Conservation (phyloP, 2,113 vertebrate species). For the Saccopteryx bilineata region DNA sequence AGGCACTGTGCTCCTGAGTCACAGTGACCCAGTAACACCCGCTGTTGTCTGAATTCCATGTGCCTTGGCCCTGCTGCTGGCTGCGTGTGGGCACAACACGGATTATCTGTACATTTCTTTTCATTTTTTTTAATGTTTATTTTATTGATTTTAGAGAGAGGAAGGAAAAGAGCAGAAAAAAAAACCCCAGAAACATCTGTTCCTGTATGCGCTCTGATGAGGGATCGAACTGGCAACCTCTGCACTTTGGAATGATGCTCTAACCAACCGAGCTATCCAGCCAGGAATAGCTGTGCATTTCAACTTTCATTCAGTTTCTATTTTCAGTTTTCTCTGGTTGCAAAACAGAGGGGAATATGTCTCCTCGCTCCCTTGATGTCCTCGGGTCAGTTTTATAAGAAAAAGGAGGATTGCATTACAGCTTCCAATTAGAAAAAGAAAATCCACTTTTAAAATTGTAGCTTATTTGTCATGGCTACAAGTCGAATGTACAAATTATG, state of each 20-base stretch:
- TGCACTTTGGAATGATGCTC: no score
- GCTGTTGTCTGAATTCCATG: fast-evolving
- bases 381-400: constrained; percentile 50
- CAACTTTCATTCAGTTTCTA: neutral
- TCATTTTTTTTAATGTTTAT: no score
- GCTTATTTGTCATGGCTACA: neutral
- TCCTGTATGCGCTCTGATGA: no score
- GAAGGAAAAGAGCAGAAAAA: no score
- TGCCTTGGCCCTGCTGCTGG: neutral
- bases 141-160: no score
- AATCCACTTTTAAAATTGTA: neutral
- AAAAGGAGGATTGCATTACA: constrained; percentile 19
- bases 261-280: no score
- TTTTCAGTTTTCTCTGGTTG: constrained; percentile 38
- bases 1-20: neutral
- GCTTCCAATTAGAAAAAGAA: constrained; percentile 16
- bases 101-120: neutral
- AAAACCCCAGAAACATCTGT: no score
- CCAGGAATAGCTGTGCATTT: neutral
- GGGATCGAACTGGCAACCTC: no score
- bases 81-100: neutral
- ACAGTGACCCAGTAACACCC: neutral
- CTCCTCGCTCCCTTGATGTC: constrained; percentile 6
- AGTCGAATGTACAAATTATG: constrained; percentile 2
- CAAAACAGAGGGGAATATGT: constrained; percentile 12